phyloP scores from a whole-genome alignment of 2,113 vertebrate genomes.

The Phrynosoma platyrhinos region DNA sequence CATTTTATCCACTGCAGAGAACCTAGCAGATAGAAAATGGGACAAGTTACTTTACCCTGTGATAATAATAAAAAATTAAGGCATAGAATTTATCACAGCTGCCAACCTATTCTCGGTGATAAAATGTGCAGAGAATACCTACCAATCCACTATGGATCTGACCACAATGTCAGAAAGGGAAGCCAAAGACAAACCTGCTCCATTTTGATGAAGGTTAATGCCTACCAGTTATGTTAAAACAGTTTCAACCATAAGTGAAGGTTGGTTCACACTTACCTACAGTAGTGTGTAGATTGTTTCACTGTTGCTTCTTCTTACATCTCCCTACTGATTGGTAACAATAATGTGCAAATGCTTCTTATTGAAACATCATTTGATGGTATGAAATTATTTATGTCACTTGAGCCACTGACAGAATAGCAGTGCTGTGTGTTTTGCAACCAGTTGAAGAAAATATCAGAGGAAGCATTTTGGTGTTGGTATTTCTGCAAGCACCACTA shows the following conservation, averaged over 20 bases:
- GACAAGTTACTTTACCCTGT: too few relatives aligned
- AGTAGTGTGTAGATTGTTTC: background rate
- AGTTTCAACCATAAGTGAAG: background rate
- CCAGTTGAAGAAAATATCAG: background rate
- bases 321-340: background rate
- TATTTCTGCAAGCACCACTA: background rate
- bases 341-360: background rate
- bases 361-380: too few relatives aligned
- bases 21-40: too few relatives aligned
- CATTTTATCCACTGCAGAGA: too few relatives aligned
- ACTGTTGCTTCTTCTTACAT: background rate
- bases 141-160: background rate
- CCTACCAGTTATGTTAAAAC: background rate
- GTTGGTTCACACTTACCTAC: background rate
- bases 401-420: background rate
- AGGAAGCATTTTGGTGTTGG: background rate
- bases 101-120: background rate
- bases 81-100: background rate
- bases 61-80: background rate
- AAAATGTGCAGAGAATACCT: background rate
- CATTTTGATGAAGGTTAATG: background rate
- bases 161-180: background rate
- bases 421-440: background rate
- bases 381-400: background rate
- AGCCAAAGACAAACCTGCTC: background rate